Conservation (phyloP, 1,140 invertebrate genomes). For the Chironomus striatipennis region DNA sequence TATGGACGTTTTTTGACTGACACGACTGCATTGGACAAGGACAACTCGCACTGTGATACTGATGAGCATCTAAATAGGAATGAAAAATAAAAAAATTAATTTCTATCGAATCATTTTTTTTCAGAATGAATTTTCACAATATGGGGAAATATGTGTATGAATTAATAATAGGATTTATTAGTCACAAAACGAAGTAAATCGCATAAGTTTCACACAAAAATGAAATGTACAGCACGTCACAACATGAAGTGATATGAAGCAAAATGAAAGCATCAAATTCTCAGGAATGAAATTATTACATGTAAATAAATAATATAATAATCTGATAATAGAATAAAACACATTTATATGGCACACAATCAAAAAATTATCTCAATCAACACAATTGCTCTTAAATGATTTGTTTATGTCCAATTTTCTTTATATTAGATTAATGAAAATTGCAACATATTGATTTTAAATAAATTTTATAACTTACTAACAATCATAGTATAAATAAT, state of each 20-base stretch:
- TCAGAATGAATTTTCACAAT: neutral
- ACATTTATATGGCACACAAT: too few relatives aligned
- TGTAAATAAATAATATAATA: too few relatives aligned
- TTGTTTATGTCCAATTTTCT: too few relatives aligned
- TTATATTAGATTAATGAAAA: too few relatives aligned
- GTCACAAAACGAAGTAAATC: neutral
- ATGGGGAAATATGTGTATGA: neutral
- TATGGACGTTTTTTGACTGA: constrained; percentile 89
- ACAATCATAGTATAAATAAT: too few relatives aligned
- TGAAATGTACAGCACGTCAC: neutral
- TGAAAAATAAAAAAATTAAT: constrained; percentile 27
- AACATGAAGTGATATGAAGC: neutral
- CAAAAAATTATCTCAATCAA: too few relatives aligned
- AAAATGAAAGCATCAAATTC: neutral
- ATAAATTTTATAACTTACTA: too few relatives aligned
- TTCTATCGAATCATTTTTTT: constrained; percentile 1
- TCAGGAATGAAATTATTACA: too few relatives aligned
- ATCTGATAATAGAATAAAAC: too few relatives aligned
- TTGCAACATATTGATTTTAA: too few relatives aligned
- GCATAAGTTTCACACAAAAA: too few relatives aligned
- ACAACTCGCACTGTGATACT: constrained; percentile 49
- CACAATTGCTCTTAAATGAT: too few relatives aligned
- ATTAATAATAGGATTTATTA: neutral
- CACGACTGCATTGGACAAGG: constrained; percentile 81
- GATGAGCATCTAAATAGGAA: constrained; percentile 45